phyloP scores from a whole-genome alignment of 2,888 invertebrate genomes.

The Serrognathus titanus region DNA sequence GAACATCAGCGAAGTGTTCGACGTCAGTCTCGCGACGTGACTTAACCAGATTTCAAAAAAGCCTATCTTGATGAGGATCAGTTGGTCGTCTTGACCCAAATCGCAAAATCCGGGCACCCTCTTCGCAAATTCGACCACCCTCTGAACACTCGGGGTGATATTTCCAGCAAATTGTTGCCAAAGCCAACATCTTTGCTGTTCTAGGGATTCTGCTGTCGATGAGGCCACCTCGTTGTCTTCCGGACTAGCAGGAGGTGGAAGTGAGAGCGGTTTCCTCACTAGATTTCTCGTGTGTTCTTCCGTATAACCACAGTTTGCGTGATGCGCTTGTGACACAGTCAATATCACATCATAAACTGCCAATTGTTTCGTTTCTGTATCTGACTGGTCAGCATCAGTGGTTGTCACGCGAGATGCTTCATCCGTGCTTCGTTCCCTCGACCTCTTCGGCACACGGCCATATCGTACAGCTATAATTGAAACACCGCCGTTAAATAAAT shows the following conservation, averaged over 20 bases:
- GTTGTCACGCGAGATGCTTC: constrained; percentile 50
- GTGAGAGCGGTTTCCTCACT: constrained; percentile 68
- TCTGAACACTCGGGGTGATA: constrained; percentile 86
- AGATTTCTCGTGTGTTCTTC: constrained; percentile 76
- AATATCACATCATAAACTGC: constrained; percentile 77
- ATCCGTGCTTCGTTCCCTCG: constrained; percentile 71
- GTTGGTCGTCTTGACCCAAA: constrained; percentile 92
- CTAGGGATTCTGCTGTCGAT: constrained; percentile 61
- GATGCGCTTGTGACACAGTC: constrained; percentile 80
- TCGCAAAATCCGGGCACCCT: constrained; percentile 88
- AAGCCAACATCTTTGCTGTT: constrained; percentile 74
- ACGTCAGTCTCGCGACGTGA: constrained; percentile 77
- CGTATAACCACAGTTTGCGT: constrained; percentile 82
- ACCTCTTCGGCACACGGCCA: constrained; percentile 92
- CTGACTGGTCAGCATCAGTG: constrained; percentile 46
- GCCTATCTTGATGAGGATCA: constrained; percentile 92
- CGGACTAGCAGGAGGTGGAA: constrained; percentile 41
- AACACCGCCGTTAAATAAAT: not conserved
- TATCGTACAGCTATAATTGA: constrained; percentile 81
- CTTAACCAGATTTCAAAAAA: constrained; percentile 97
- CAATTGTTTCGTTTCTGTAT: constrained; percentile 54
- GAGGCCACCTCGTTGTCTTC: constrained; percentile 49
- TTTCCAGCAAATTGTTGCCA: constrained; percentile 86
- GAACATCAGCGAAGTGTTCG: constrained; percentile 75
- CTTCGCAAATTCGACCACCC: constrained; percentile 95